These are phyloP conservation scores for Nymphalis urticae DNA, from an alignment of 2,888 invertebrate species.

Conservation along the genomic window DNA sequence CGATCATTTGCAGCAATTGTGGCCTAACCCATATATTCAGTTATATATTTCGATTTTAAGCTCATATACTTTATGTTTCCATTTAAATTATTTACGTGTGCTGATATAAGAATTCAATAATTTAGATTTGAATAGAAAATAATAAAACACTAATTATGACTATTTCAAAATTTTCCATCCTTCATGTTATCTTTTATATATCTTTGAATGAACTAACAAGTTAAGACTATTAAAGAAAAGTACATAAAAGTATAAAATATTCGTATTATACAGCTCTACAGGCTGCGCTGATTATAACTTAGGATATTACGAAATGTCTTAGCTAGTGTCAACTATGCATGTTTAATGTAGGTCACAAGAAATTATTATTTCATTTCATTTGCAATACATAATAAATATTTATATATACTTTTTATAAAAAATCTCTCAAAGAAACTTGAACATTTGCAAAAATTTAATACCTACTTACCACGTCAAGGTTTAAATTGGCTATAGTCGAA, in stretches of 20 bases:
- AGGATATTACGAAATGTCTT: constrained; percentile 4
- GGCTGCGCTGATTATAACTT: neutral
- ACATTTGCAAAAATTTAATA: neutral
- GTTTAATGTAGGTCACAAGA: constrained; percentile 6
- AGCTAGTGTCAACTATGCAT: constrained; percentile 8
- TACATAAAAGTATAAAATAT: neutral
- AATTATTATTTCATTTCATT: neutral
- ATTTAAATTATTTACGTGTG: no score
- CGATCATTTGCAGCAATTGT: neutral
- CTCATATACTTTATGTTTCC: no score
- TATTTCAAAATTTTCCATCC: no score
- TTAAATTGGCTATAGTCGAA: neutral
- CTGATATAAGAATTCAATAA: no score
- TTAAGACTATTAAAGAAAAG: neutral
- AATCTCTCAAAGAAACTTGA: neutral
- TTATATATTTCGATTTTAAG: neutral
- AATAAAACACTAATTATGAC: no score
- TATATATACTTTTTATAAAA: neutral
- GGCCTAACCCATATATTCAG: neutral
- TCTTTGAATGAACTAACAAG: neutral
- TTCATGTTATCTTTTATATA: no score
- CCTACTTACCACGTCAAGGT: neutral
- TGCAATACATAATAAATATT: neutral
- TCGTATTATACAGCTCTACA: neutral
- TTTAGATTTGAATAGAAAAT: no score